Evolutionary conservation across 1,140 invertebrate species (phyloP).

Genomic region (Drosophila ambigua): DNA sequence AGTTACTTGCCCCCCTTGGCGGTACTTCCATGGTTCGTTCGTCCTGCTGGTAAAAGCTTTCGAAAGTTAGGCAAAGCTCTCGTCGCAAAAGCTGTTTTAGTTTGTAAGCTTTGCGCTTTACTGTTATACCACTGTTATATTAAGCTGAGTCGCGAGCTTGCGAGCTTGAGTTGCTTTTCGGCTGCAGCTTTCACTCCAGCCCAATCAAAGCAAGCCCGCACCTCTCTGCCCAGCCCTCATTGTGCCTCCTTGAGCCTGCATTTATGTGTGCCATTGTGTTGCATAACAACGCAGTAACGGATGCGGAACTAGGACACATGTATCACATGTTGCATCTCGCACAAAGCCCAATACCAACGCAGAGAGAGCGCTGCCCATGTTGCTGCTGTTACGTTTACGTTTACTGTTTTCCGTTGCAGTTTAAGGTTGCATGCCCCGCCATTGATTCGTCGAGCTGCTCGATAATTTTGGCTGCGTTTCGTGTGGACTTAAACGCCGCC

Average conservation of each 20-base stretch:
- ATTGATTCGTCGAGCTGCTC: conserved; percentile 6
- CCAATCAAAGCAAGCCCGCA: conserved; percentile 10
- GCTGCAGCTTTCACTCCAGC: conserved; percentile 13
- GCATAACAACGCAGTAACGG: conserved; percentile 77
- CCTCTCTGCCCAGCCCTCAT: conserved; percentile 19
- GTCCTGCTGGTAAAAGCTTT: not conserved
- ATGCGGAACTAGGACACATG: conserved; percentile 74
- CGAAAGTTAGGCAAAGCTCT: not conserved
- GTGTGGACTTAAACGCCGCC: not conserved
- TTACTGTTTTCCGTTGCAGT: conserved; percentile 28
- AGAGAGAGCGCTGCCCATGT: not conserved
- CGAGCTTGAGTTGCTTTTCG: conserved; percentile 16
- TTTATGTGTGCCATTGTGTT: conserved; percentile 80
- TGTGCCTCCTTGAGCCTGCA: conserved; percentile 17
- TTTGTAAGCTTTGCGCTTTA: conserved; percentile 12
- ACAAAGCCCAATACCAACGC: conserved; percentile 24
- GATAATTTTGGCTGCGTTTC: not conserved
- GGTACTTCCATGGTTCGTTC: no score
- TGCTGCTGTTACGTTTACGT: conserved; percentile 1
- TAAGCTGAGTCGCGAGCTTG: not conserved
- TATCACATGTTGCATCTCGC: conserved; percentile 79
- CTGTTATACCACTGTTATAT: conserved; percentile 32
- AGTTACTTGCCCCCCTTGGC: not conserved
- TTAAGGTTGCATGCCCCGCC: conserved; percentile 1
- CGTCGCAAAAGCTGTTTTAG: conserved; percentile 2